Percentiles rank a stretch among this genome's conserved stretches.
phyloP scores from a whole-genome alignment of 2,888 invertebrate species.

The Meliscaeva auricollis region DNA sequence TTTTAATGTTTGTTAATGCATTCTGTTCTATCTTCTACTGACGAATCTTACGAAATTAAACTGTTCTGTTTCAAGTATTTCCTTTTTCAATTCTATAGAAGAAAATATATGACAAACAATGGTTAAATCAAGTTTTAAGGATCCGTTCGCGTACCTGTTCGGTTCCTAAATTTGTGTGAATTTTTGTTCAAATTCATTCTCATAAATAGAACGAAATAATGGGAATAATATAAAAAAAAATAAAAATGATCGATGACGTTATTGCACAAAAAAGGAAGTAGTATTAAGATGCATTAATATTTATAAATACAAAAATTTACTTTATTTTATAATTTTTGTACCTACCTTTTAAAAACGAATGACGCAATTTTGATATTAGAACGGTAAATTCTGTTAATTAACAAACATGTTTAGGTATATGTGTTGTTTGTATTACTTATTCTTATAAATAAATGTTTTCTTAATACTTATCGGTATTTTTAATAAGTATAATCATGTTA shows the following conservation, averaged over 20 bases:
- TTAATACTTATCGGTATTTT: neutral
- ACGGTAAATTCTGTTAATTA: slow-evolving; percentile 17
- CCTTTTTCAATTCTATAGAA: too few species aligned
- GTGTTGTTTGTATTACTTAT: neutral
- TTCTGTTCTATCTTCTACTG: too few species aligned
- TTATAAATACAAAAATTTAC: neutral
- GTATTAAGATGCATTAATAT: neutral
- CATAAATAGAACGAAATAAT: too few species aligned
- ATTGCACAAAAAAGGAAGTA: slow-evolving; percentile 12
- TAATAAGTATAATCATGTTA: slow-evolving; percentile 1
- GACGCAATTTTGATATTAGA: slow-evolving; percentile 12
- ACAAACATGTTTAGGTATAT: slow-evolving; percentile 16
- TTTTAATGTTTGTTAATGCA: too few species aligned
- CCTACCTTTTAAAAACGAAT: neutral
- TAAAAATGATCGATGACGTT: neutral
- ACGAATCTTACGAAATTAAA: too few species aligned
- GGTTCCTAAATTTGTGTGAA: too few species aligned
- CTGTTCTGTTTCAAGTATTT: too few species aligned
- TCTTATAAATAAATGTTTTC: neutral
- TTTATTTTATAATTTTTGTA: neutral
- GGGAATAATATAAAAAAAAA: too few species aligned
- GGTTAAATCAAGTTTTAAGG: too few species aligned
- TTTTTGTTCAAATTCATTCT: too few species aligned
- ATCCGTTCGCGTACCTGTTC: too few species aligned
- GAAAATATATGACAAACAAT: too few species aligned